Conservation (phyloP, 2,888 invertebrate species). For the Phyllotreta striolata region DNA sequence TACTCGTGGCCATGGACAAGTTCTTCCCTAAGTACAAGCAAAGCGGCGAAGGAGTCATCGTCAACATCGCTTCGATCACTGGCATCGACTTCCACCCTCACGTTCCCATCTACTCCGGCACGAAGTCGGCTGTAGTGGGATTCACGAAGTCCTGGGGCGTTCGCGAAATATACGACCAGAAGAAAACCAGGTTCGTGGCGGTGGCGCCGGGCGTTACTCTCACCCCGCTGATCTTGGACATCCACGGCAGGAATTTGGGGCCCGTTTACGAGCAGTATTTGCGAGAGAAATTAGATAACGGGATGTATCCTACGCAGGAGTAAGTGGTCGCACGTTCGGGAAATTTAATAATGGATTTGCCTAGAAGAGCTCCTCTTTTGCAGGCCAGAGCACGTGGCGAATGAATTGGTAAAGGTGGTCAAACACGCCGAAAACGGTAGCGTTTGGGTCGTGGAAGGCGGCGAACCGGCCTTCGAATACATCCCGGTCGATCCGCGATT, state of each 20-base stretch:
- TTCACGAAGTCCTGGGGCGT: constrained; percentile 43
- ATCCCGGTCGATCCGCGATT: constrained; percentile 31
- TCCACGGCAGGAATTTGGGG: constrained; percentile 41
- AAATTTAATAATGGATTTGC: not conserved
- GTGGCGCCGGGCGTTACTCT: constrained; percentile 65
- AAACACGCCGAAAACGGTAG: constrained; percentile 60
- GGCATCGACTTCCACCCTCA: constrained; percentile 32
- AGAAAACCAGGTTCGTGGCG: constrained; percentile 63
- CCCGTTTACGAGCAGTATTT: constrained; percentile 36
- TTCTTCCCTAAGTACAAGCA: constrained; percentile 45
- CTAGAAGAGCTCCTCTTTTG: constrained; percentile 24
- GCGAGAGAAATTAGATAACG: not conserved
- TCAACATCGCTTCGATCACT: constrained; percentile 44
- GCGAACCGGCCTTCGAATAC: constrained; percentile 55
- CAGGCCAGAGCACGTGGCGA: constrained; percentile 48
- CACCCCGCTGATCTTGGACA: constrained; percentile 54
- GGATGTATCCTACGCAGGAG: constrained; percentile 36
- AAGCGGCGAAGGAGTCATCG: constrained; percentile 42
- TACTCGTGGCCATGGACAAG: constrained; percentile 43
- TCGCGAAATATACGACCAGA: constrained; percentile 53
- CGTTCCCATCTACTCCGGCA: constrained; percentile 42
- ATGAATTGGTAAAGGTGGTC: constrained; percentile 49
- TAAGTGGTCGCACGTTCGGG: constrained; percentile 29
- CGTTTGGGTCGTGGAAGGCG: constrained; percentile 62
- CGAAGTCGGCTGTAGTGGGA: constrained; percentile 43